Conservation (phyloP, 2,113 vertebrate genomes). For the Onychorhynchus coronatus region DNA sequence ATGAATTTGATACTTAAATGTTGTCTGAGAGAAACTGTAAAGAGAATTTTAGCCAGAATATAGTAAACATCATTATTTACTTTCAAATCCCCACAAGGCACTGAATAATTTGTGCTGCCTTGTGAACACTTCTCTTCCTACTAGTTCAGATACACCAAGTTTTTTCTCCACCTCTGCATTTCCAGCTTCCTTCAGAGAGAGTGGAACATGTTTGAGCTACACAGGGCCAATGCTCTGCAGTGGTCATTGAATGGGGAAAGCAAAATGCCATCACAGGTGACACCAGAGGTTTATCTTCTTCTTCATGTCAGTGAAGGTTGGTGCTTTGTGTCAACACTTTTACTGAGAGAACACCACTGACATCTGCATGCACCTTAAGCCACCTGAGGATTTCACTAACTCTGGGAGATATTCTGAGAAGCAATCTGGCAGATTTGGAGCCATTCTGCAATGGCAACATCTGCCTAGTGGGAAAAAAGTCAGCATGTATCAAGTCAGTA, state of each 20-base stretch:
- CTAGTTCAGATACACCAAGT: neutral
- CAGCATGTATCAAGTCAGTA: neutral
- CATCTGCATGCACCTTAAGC: neutral
- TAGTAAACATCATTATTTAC: neutral
- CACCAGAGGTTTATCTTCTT: neutral
- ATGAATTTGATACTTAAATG: neutral
- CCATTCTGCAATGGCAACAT: neutral
- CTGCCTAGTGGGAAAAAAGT: neutral
- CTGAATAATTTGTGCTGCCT: neutral
- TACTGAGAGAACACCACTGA: neutral
- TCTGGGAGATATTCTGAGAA: neutral
- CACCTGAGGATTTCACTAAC: neutral
- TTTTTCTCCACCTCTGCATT: neutral
- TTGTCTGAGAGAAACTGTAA: neutral
- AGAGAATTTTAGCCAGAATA: neutral
- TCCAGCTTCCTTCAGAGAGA: neutral
- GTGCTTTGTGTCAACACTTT: neutral
- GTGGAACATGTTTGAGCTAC: accelerated
- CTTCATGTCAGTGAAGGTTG: neutral
- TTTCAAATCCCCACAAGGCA: neutral
- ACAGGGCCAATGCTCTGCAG: neutral
- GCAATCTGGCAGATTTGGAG: neutral
- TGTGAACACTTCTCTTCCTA: neutral
- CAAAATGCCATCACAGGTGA: neutral
- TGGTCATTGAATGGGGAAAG: neutral